phyloP scores from a whole-genome alignment of 35 echinoderm and acorn worm genomes.

The Apostichopus japonicus region DNA sequence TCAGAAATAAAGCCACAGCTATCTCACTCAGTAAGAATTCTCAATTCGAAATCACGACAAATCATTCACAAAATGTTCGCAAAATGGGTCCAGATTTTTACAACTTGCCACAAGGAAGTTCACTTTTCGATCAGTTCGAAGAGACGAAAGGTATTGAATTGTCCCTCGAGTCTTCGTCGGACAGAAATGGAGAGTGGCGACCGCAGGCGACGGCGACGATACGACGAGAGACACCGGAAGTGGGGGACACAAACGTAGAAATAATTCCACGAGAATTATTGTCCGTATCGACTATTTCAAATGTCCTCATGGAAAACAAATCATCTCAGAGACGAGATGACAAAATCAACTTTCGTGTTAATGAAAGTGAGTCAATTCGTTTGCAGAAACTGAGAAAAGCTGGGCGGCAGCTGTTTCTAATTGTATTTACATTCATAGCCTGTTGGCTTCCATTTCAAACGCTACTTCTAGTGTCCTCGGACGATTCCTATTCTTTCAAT shows the following conservation, averaged over 20 bases:
- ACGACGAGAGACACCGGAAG: background rate
- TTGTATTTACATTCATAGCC: background rate
- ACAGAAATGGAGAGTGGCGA: no score
- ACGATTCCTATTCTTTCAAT: background rate
- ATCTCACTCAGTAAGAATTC: background rate
- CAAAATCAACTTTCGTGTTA: background rate
- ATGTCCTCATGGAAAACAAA: background rate
- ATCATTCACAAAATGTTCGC: background rate
- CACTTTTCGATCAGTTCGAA: no score
- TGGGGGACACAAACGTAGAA: background rate
- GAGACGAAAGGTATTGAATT: background rate
- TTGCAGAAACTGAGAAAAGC: slow-evolving; percentile 3
- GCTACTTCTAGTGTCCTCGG: background rate
- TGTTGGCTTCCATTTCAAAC: slow-evolving; percentile 20
- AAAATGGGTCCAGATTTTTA: background rate
- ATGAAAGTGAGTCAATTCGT: slow-evolving; percentile 8
- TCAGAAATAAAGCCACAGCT: background rate
- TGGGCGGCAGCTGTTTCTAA: slow-evolving; percentile 24
- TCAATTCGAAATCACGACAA: background rate
- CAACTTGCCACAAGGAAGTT: no score
- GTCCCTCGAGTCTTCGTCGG: background rate
- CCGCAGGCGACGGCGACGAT: no score
- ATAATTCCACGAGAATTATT: background rate
- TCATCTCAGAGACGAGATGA: background rate
- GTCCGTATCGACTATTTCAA: no score